Percentiles rank a stretch among this genome's conserved stretches.
These are phyloP conservation scores for Epinephelus lanceolatus DNA, from an alignment of 2,113 vertebrate species.

Conservation along the genomic window DNA sequence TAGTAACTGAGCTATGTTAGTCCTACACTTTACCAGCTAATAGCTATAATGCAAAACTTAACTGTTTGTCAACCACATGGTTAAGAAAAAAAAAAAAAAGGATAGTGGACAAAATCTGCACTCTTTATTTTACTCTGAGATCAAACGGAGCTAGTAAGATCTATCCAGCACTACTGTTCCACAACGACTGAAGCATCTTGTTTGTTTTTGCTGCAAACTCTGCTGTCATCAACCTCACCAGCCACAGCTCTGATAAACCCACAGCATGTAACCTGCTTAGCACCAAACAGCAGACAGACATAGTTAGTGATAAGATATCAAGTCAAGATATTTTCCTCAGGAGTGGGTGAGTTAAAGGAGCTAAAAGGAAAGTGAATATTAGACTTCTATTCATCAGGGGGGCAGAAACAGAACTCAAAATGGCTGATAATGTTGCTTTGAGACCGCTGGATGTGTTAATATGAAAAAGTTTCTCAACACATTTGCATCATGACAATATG, in stretches of 20 bases:
- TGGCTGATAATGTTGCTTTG: background rate
- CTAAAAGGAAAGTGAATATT: too few species aligned
- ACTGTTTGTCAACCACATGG: background rate
- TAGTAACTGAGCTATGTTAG: background rate
- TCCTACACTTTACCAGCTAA: background rate
- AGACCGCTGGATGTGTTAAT: background rate
- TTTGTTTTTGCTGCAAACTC: too few species aligned
- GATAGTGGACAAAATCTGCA: background rate
- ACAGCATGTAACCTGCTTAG: background rate
- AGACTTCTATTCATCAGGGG: background rate
- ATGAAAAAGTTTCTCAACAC: background rate
- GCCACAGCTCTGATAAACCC: background rate
- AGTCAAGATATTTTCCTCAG: background rate
- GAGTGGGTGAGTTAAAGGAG: background rate
- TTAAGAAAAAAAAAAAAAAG: background rate
- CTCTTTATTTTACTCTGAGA: background rate
- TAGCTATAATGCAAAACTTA: background rate
- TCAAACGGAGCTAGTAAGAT: background rate
- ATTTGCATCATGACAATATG: background rate
- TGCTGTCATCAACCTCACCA: too few species aligned
- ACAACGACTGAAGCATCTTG: background rate
- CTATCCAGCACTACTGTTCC: background rate
- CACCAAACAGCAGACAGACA: background rate
- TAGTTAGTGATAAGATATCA: background rate
- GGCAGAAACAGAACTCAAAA: background rate